phyloP scores from a whole-genome alignment of 92 coral and sea anemone species.

The Diadumene lineata region DNA sequence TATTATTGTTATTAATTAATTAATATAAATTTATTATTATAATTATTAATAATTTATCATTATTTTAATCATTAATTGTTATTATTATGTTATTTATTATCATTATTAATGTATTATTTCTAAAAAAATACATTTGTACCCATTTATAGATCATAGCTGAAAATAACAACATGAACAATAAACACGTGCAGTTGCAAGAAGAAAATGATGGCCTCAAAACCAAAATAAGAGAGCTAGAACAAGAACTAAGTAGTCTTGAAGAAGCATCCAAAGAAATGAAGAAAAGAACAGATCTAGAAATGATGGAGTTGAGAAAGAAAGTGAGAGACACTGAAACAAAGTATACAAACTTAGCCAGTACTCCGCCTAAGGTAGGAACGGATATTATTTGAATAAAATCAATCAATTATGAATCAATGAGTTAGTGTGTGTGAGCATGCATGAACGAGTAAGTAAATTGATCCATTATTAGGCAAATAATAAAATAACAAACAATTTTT shows the following conservation, averaged over 20 bases:
- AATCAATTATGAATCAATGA: background rate
- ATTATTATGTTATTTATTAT: too few species aligned
- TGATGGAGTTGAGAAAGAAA: slow-evolving; percentile 67
- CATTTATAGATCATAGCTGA: slow-evolving; percentile 4
- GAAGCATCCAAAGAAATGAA: slow-evolving; percentile 43
- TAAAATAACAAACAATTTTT: too few species aligned
- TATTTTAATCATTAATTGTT: too few species aligned
- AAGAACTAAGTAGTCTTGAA: slow-evolving; percentile 58
- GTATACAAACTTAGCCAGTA: slow-evolving; percentile 84
- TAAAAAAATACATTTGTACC: too few species aligned
- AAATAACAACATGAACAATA: slow-evolving; percentile 31
- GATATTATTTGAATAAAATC: too few species aligned
- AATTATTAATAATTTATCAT: too few species aligned
- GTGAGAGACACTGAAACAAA: slow-evolving; percentile 85
- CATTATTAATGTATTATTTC: too few species aligned
- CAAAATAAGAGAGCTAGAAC: slow-evolving; percentile 64
- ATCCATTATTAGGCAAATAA: too few species aligned
- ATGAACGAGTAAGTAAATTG: too few species aligned
- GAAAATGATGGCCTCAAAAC: slow-evolving; percentile 63
- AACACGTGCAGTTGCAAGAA: slow-evolving; percentile 58
- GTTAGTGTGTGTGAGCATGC: too few species aligned
- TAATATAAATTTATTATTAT: too few species aligned
- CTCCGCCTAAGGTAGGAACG: slow-evolving; percentile 84
- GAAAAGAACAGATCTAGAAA: slow-evolving; percentile 65
- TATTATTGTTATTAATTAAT: too few species aligned